Base-by-base conservation (phyloP, 2,113 vertebrate genomes). In the Lampris incognitus region DNA sequence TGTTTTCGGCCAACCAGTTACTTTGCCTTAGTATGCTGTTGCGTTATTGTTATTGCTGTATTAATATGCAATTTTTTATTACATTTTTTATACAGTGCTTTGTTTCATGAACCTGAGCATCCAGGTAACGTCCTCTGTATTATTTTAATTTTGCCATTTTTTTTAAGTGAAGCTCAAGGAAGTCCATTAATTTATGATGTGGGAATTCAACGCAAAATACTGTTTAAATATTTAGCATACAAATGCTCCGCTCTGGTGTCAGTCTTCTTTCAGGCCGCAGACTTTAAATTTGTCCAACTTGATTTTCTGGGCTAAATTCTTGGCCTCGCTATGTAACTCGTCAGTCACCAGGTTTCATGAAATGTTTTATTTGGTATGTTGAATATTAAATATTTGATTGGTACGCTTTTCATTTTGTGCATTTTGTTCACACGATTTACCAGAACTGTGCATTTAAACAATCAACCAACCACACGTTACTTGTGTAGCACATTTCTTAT, bases 1-100 rank as follows among this genome's bases (percentile, higher is more conserved):
- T 89, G 36, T 56, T 81, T 85, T 88, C 66, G 41, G 51, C 71
- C 10, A 66, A 51, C 11, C 50, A 38, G 39, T 87, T 81, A 67
- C 36, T 79, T 79, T 89, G 74, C 51, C 54, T 67, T 49, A 79
- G 61, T 79, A 73, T 49, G 42, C 49, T 66, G 46, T 63, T 36
- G 6, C 24, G 24, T 24, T 24, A 24, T 24, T 24, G 24, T 24
- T 24, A 24, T 24, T 24, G 24, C 24, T 24, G 24, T 24, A 24
- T 24, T 24, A 24, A 24, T 24, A 24, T 24, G 24, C 24, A 24
- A 24, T 24, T 24, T 40, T 64, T 67, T 84, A 83, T 76, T 76
- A 78, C 54, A 81, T 71, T 59, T 6, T 66, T 37, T 81, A 24
- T 24, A 24, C 24, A 50, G 52, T 76, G 70, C 62, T 83, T 87